phyloP scores from a whole-genome alignment of 2,113 vertebrate genomes.

The Petrocephalus zakoni region DNA sequence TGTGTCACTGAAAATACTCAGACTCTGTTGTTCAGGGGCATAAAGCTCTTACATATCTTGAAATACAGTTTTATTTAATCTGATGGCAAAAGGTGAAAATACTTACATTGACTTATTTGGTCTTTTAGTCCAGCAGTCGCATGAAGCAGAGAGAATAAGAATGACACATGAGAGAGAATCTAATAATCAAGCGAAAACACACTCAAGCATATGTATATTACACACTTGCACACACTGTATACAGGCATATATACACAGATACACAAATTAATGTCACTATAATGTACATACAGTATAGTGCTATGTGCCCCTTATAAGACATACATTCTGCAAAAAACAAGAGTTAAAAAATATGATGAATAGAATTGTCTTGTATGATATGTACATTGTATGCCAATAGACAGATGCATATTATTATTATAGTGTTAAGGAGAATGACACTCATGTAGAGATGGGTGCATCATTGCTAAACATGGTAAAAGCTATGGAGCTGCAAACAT shows the following conservation, averaged over 20 bases:
- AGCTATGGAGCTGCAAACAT: neutral
- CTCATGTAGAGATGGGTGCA: neutral
- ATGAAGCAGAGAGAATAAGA: neutral
- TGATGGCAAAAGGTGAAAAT: too few species aligned
- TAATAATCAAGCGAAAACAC: neutral
- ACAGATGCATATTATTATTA: neutral
- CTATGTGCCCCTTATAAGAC: neutral
- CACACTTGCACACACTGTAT: slow-evolving; percentile 10
- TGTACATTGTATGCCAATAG: neutral
- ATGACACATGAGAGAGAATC: slow-evolving; percentile 9
- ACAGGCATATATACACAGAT: slow-evolving; percentile 16
- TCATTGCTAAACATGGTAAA: neutral
- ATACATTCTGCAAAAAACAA: slow-evolving; percentile 1
- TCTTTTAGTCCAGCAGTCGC: slow-evolving; percentile 36
- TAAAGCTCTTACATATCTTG: neutral
- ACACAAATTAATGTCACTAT: neutral
- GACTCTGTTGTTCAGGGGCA: neutral
- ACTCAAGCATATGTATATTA: slow-evolving; percentile 7
- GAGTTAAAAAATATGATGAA: neutral
- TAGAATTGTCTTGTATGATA: neutral
- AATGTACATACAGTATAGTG: neutral
- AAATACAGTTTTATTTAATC: neutral
- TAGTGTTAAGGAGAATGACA: neutral
- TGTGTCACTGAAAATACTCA: neutral
- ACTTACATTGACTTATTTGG: slow-evolving; percentile 43